These are phyloP conservation scores for Sprattus sprattus DNA, from an alignment of 2,113 vertebrate species.

Conservation along the genomic window DNA sequence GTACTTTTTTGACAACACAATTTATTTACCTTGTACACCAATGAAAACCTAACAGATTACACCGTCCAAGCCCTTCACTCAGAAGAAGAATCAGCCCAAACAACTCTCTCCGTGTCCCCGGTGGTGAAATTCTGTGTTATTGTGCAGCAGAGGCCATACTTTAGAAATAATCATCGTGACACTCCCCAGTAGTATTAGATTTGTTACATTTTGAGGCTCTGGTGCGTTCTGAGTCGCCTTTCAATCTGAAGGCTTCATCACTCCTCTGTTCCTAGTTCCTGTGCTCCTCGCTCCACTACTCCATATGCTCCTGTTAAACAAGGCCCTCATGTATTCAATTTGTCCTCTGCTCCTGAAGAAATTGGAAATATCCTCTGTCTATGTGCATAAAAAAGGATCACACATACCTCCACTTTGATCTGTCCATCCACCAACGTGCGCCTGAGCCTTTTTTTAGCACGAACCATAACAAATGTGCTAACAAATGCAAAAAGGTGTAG, in stretches of 20 bases:
- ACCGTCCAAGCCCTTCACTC: slow-evolving; percentile 28
- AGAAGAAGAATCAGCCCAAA: slow-evolving; percentile 31
- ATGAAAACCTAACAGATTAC: slow-evolving; percentile 29
- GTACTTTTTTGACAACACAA: slow-evolving; percentile 40
- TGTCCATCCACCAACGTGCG: too few species aligned
- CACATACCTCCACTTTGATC: neutral
- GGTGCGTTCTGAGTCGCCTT: slow-evolving; percentile 5
- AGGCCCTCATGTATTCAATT: neutral
- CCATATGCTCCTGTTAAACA: neutral
- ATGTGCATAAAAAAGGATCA: neutral
- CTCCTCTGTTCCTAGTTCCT: neutral
- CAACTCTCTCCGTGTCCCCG: neutral
- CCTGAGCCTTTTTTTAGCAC: neutral
- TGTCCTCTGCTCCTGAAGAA: neutral
- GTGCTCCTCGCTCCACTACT: neutral
- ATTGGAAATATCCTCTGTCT: neutral
- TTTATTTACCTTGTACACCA: slow-evolving; percentile 42
- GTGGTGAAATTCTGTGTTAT: slow-evolving; percentile 28
- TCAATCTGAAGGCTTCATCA: neutral
- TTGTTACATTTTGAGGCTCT: slow-evolving; percentile 21
- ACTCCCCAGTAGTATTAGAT: slow-evolving; percentile 24
- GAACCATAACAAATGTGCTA: neutral
- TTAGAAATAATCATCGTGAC: slow-evolving; percentile 35
- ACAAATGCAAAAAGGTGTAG: neutral
- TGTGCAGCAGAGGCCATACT: slow-evolving; percentile 36